Base-by-base conservation (phyloP, 2,797 vertebrate species). In the Gobio occitaniae region DNA sequence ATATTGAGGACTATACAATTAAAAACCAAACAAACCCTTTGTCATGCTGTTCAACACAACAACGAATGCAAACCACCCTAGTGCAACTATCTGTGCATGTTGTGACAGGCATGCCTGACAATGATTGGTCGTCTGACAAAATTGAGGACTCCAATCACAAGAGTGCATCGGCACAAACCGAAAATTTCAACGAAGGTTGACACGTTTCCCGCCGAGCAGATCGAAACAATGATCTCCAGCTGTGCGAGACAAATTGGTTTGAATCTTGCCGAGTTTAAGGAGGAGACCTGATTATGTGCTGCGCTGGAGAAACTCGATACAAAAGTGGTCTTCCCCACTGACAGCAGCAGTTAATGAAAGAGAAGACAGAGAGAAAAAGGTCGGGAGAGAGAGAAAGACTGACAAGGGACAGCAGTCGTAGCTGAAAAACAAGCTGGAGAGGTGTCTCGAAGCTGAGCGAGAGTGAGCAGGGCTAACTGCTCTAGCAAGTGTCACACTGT, bases 181-280 rank as follows among this genome's bases (percentile, higher is more conserved):
- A 87, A 78, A 86, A 80, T 90, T 86, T 88, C 92, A 89, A 91
- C 90, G 89, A 89, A 89, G 88, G 90, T 78, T 87, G 88, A 89
- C 76, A 68, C 84, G 74, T 91, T 92, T 90, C 91, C 92, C 80
- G 78, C 47, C 2, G 84, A 91, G 89, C 88, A 89, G 93, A 94
- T 93, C 89, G 91, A 94, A 90, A 94, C 92, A 90, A 92, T 93
- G 93, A 91, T 93, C 90, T 90, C 93, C 93, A 92, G 90, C 94
- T 93, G 93, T 7, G 93, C 86, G 13, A 87, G 92, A 93, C 94
- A 93, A 94, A 95, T 94, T 94, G 90, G 86, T 84, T 88, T 77
- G 93, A 93, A 92, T 93, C 94, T 91, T 90, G 92, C 90, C 75
- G 92, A 91, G 93, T 90, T 90, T 74, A 79, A 41, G 90, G 90